Base-by-base conservation (phyloP, 2,888 invertebrate genomes). In the Crepidodera aurea region DNA sequence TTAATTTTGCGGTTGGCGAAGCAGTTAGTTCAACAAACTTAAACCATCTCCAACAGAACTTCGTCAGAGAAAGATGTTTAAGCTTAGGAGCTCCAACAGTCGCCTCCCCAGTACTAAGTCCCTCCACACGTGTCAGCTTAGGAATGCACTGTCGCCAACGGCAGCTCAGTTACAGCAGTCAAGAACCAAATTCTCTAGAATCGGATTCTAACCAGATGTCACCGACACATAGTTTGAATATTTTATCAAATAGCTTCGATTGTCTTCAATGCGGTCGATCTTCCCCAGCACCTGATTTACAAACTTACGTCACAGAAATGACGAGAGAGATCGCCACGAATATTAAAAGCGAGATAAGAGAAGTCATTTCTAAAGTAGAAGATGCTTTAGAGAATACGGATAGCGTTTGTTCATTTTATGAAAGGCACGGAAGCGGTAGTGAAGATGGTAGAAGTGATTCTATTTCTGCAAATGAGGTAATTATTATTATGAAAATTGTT, bases 311-410 rank as follows among this genome's bases (percentile, higher is more conserved):
- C 1, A 89, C 90, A 71, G 91, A 90, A 79, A 88, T 90, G 79
- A 91, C 91, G 2, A 88, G 87, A 79, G 91, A 91, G 81, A 82
- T 92, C 65, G 91, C 91, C 1, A 91, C 90, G 7, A 91, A 92
- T 81, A 90, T 92, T 15, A 92, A 91, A 77, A 91, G 91, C 1
- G 92, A 92, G 82, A 89, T 92, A 37, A 84, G 92, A 4, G 91
- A 89, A 78, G 91, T 92, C 0, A 92, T 92, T 69, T 90, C 89
- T 1, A 88, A 87, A 79, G 92, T 92, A 0, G 91, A 92, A 70
- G 91, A 91, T 75, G 91, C 90, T 48, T 80, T 91, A 27, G 90
- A 90, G 65, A 90, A 89, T 76, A 86, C 87, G 0, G 89, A 88
- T 73, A 77, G 77, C 39, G 69, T 75, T 25, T 66, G 69, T n/a